phyloP scores from a whole-genome alignment of 1,140 invertebrate species.

The Scaptomyza hsui region DNA sequence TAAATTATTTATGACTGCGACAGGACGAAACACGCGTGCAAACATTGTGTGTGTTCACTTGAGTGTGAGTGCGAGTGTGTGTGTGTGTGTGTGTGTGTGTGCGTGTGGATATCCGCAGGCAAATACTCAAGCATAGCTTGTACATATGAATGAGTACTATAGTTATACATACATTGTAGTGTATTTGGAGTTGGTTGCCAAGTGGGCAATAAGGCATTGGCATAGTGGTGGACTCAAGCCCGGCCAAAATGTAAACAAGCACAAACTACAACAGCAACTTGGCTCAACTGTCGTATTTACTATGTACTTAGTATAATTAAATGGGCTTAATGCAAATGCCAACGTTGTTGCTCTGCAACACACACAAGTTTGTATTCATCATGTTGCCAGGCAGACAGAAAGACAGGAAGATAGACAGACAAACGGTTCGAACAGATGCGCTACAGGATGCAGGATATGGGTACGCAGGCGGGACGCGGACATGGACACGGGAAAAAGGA shows the following conservation, averaged over 20 bases:
- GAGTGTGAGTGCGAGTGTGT: neutral
- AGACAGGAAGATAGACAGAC: slow-evolving; percentile 2
- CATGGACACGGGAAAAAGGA: slow-evolving; percentile 8
- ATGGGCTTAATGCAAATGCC: slow-evolving; percentile 77
- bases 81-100: slow-evolving; percentile 8
- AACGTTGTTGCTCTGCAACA: neutral
- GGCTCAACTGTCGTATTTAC: slow-evolving; percentile 64
- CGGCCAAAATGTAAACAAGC: slow-evolving; percentile 49
- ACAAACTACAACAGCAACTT: slow-evolving; percentile 22
- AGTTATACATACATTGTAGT: slow-evolving; percentile 16
- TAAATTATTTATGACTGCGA: slow-evolving; percentile 80
- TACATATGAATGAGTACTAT: slow-evolving; percentile 29
- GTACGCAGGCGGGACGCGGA: slow-evolving; percentile 1
- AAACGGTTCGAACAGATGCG: slow-evolving; percentile 44
- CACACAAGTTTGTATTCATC: slow-evolving; percentile 63
- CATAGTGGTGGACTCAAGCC: slow-evolving; percentile 3
- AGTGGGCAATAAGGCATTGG: slow-evolving; percentile 41
- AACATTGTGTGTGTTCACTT: slow-evolving; percentile 26
- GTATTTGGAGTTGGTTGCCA: neutral
- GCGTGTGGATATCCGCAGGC: slow-evolving; percentile 30
- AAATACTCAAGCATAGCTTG: slow-evolving; percentile 28
- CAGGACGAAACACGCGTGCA: slow-evolving; percentile 57
- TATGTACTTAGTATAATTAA: slow-evolving; percentile 82
- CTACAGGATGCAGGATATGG: slow-evolving; percentile 10
- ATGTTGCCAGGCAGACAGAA: too few species aligned